phyloP scores from a whole-genome alignment of 2,113 vertebrate species.

The Scophthalmus maximus region DNA sequence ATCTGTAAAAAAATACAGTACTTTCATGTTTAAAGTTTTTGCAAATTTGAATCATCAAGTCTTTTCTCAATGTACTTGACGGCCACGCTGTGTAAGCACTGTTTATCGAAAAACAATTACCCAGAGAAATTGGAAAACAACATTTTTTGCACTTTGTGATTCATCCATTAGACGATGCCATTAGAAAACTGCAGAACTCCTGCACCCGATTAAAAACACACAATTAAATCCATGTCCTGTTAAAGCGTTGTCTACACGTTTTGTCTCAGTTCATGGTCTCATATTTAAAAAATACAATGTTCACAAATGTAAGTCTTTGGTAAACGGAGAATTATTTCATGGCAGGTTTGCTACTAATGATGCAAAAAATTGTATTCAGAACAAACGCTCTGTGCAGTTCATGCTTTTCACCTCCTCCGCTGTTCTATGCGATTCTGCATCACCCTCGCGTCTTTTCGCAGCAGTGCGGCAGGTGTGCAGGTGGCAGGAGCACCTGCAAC shows the following conservation, averaged over 20 bases:
- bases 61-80: constrained; percentile 25
- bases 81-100: constrained; percentile 22
- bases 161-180: constrained; percentile 4
- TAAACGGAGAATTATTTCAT: constrained; percentile 35
- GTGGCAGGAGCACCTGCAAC: constrained; percentile 23
- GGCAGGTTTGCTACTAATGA: constrained; percentile 17
- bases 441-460: not conserved
- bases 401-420: not conserved
- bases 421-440: not conserved
- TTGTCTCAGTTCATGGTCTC: constrained; percentile 7
- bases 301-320: constrained; percentile 18
- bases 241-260: constrained; percentile 26
- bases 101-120: constrained; percentile 50
- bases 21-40: constrained; percentile 19
- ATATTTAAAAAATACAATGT: constrained; percentile 25
- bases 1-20: constrained; percentile 17
- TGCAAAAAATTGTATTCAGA: too few species aligned
- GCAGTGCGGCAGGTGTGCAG: constrained; percentile 10
- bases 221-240: constrained; percentile 33
- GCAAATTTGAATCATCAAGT: constrained; percentile 12
- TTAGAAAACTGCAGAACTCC: constrained; percentile 10
- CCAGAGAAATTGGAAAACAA: constrained; percentile 29
- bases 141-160: constrained; percentile 14
- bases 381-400: not conserved
- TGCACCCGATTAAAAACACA: constrained; percentile 8